phyloP scores from a whole-genome alignment of 2,888 invertebrate genomes.

The Elgonia sp. region DNA sequence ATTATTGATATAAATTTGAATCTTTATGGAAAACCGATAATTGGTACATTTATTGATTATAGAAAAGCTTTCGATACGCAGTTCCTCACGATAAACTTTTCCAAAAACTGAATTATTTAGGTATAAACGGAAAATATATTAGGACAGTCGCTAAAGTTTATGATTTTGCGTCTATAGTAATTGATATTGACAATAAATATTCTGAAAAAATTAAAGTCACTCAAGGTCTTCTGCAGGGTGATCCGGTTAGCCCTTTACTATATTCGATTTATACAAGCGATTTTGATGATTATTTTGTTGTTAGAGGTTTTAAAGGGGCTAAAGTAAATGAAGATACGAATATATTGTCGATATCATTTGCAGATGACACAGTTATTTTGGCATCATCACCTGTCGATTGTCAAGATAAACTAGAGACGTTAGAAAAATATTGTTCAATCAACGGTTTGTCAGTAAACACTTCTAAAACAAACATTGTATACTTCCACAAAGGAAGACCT shows the following conservation, averaged over 20 bases:
- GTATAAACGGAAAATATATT: background rate
- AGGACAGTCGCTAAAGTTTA: background rate
- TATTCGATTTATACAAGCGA: conserved; percentile 5
- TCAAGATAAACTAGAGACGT: background rate
- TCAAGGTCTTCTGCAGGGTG: background rate
- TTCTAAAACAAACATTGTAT: background rate
- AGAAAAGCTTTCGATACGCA: too few species aligned
- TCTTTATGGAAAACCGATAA: too few species aligned
- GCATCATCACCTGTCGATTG: background rate
- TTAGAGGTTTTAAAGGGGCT: background rate
- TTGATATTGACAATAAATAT: background rate
- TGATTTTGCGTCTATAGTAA: background rate
- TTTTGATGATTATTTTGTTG: background rate
- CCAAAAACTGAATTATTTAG: background rate
- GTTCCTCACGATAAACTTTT: background rate
- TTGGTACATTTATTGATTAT: too few species aligned
- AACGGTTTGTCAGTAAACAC: conserved; percentile 2
- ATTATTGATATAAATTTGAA: too few species aligned
- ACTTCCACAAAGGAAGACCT: conserved; percentile 6
- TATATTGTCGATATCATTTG: background rate
- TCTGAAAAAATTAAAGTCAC: background rate
- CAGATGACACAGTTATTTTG: conserved; percentile 10
- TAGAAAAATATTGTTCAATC: background rate
- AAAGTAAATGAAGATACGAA: background rate
- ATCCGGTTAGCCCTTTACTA: background rate